Percentiles rank a stretch among this genome's conserved stretches.
These are phyloP conservation scores for Psettodes erumei DNA, from an alignment of 2,113 vertebrate genomes.

Conservation along the genomic window DNA sequence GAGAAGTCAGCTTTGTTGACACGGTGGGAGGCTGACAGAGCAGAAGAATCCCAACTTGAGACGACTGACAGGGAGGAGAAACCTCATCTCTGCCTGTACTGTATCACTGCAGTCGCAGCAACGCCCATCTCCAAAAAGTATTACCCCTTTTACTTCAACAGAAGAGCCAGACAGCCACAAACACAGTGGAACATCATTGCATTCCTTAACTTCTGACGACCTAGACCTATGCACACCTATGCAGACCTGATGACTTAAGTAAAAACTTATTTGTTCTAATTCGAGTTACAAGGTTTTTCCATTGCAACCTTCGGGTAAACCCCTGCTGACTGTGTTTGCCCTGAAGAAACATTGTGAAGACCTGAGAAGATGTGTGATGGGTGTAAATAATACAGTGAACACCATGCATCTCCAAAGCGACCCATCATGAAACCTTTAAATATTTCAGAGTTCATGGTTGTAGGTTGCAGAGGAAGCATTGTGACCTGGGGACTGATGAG, in stretches of 20 bases:
- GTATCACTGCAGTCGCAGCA: conserved; percentile 21
- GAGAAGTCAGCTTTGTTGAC: conserved; percentile 63
- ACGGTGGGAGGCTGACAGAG: conserved; percentile 58
- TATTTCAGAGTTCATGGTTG: neutral
- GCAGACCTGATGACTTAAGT: neutral
- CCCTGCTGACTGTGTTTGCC: neutral
- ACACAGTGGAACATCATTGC: no score
- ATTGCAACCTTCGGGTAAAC: neutral
- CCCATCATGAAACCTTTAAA: neutral
- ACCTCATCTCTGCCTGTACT: conserved; percentile 35
- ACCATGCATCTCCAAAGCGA: neutral
- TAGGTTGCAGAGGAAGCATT: neutral
- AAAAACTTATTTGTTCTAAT: neutral
- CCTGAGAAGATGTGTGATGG: conserved; percentile 7
- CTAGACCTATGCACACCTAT: neutral
- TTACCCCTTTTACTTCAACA: neutral
- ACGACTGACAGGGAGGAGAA: conserved; percentile 44
- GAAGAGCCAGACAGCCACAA: neutral
- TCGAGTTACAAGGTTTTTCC: neutral
- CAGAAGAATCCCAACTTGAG: conserved; percentile 31
- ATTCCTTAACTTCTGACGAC: neutral
- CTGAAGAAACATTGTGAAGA: neutral
- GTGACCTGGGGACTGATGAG: neutral
- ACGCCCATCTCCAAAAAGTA: conserved; percentile 12
- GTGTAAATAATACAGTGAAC: conserved; percentile 12